Conservation (phyloP, 2,888 invertebrate genomes). For the Craniophora ligustri region DNA sequence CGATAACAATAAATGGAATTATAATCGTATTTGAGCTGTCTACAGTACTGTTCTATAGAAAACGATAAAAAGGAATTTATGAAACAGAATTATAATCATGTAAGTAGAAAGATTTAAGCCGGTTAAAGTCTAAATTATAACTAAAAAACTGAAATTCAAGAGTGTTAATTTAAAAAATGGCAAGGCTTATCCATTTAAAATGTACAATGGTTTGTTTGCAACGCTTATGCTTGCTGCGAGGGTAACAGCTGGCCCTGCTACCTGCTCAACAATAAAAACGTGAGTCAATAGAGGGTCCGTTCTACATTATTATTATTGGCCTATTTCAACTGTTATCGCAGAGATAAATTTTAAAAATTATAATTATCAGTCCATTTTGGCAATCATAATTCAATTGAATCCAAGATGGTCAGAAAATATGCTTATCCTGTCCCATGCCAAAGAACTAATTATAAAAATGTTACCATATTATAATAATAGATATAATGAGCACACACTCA, state of each 20-base stretch:
- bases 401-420: no score
- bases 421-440: no score
- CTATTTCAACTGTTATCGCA: constrained; percentile 38
- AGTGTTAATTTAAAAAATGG: constrained; percentile 69
- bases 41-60: no score
- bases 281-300: constrained; percentile 75
- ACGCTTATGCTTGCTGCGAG: constrained; percentile 66
- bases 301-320: constrained; percentile 54
- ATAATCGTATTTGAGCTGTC: constrained; percentile 7
- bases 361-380: constrained; percentile 4
- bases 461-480: no score
- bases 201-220: constrained; percentile 74
- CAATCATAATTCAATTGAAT: not conserved
- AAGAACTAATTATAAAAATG: no score
- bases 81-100: constrained; percentile 5
- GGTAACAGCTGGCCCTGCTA: constrained; percentile 80
- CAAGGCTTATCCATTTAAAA: constrained; percentile 63
- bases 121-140: constrained; percentile 7
- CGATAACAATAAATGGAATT: constrained; percentile 28
- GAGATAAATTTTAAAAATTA: constrained; percentile 29
- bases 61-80: constrained; percentile 14
- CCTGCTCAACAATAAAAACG: constrained; percentile 82
- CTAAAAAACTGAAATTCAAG: constrained; percentile 15
- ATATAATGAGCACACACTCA: no score
- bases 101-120: not conserved